Conservation (phyloP, 2,888 invertebrate genomes). For the Saturnia japonica region DNA sequence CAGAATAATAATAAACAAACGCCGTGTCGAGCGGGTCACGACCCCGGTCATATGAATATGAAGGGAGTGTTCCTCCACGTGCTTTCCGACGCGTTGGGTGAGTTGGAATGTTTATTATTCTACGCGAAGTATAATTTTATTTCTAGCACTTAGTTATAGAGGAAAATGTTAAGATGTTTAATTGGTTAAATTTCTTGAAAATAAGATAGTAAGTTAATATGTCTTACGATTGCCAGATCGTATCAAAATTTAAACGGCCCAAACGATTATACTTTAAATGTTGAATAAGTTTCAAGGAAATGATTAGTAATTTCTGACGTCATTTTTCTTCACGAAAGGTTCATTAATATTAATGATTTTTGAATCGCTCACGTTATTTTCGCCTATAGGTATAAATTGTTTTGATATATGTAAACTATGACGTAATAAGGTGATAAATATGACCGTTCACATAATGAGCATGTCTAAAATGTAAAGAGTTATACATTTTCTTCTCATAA, state of each 20-base stretch:
- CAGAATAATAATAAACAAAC: conserved; percentile 67
- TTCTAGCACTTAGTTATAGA: no score
- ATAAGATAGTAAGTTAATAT: no score
- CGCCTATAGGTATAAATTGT: not conserved
- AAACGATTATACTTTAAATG: no score
- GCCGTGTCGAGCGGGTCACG: conserved; percentile 55
- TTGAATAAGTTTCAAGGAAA: not conserved
- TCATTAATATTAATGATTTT: not conserved
- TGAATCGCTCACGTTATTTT: not conserved
- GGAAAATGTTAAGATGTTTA: no score
- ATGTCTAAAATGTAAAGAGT: no score
- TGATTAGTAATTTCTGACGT: not conserved
- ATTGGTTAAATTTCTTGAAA: no score
- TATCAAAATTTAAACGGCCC: not conserved
- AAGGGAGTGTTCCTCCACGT: conserved; percentile 99
- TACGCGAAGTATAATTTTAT: not conserved
- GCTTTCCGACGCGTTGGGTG: conserved; percentile 97
- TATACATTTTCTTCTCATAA: no score
- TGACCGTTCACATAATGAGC: no score
- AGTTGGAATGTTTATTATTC: conserved; percentile 42
- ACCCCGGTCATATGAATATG: conserved; percentile 97
- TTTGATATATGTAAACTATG: not conserved
- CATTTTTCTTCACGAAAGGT: not conserved
- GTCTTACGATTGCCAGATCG: no score
- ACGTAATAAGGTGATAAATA: no score